A percentile compares a stretch with the other conserved stretches of the same genome.
Evolutionary conservation across 2,888 invertebrate species (phyloP).

Genomic region (Noctua janthina): DNA sequence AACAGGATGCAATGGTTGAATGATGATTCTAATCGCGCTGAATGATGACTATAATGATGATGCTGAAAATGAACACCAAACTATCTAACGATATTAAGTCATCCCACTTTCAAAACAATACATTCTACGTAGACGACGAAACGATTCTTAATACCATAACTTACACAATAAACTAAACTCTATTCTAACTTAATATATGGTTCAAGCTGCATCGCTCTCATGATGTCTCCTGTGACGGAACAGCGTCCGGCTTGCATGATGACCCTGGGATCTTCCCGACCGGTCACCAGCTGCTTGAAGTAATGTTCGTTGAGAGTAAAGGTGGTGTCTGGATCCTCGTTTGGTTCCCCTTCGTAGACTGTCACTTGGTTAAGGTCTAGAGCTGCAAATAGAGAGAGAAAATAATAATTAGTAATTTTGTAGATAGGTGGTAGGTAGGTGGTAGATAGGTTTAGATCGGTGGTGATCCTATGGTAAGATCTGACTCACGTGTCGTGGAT

Average conservation of each 20-base stretch:
- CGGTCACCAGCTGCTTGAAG: conserved; percentile 85
- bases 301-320: conserved; percentile 86
- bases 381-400: conserved; percentile 75
- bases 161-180: not conserved
- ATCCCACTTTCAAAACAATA: not conserved
- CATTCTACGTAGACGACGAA: not conserved
- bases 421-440: not conserved
- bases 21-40: not conserved
- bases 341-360: conserved; percentile 87
- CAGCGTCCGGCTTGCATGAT: conserved; percentile 88
- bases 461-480: not conserved
- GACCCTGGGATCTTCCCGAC: conserved; percentile 82
- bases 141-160: not conserved
- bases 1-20: not conserved
- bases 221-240: conserved; percentile 88
- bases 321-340: conserved; percentile 86
- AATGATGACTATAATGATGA: not conserved
- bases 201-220: conserved; percentile 89
- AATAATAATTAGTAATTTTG: not conserved
- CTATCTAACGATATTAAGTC: not conserved
- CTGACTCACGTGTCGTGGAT: not conserved
- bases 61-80: not conserved
- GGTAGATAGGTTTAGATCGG: not conserved
- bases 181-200: conserved; percentile 80
- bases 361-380: conserved; percentile 84